Evolutionary conservation across 2,113 vertebrate genomes (phyloP).

Genomic region (Stegostoma tigrinum): DNA sequence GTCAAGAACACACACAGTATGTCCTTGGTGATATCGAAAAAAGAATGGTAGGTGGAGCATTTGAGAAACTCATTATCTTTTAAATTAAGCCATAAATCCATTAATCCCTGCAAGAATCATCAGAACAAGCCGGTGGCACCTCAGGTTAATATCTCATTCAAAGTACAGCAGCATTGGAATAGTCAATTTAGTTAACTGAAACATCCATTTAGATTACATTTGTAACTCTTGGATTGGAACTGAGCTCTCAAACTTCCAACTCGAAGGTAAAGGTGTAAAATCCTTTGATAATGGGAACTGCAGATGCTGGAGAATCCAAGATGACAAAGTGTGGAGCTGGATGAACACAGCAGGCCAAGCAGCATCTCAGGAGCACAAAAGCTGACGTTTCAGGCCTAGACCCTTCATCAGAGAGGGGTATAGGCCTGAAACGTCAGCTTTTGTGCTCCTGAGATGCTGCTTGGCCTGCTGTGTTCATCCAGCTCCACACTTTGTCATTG

Average conservation of each 20-base stretch:
- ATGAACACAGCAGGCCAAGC: too few species aligned
- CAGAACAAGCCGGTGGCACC: too few species aligned
- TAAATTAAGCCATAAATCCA: neutral
- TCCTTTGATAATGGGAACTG: too few species aligned
- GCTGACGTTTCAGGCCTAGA: too few species aligned
- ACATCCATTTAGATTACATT: neutral
- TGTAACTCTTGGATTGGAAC: neutral
- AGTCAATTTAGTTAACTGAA: neutral
- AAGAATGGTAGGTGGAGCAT: neutral
- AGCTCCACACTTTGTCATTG: too few species aligned
- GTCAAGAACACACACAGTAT: neutral
- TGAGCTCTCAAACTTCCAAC: neutral
- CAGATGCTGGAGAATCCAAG: too few species aligned
- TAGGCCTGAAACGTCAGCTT: too few species aligned
- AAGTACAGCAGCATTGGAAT: neutral
- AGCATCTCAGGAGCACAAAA: too few species aligned
- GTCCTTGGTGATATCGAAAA: neutral
- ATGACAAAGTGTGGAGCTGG: too few species aligned
- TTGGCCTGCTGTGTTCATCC: too few species aligned
- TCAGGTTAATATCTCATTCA: neutral
- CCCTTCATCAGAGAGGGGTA: too few species aligned
- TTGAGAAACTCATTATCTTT: neutral
- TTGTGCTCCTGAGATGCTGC: too few species aligned
- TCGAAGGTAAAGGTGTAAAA: neutral
- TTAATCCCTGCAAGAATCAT: neutral